Base-by-base conservation (phyloP, 2,888 invertebrate species). In the Alentia gelatinosa region DNA sequence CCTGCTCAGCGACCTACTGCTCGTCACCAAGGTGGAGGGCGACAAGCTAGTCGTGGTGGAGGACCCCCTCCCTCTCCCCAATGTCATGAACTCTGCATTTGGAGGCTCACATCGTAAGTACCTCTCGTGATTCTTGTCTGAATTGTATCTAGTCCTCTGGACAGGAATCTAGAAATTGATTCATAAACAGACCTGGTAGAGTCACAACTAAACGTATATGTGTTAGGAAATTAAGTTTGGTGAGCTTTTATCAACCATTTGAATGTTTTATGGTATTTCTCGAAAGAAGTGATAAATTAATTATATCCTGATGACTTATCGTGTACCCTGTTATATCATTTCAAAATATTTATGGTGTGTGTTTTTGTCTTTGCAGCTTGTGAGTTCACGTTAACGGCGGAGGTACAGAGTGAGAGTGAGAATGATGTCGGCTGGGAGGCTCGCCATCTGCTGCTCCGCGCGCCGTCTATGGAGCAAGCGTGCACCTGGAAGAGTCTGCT, bases 401-500 rank as follows among this genome's bases (percentile, higher is more conserved):
- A 86, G 47, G 86, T 86, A 19, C 86, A 33, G 19, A 42, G 23
- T 30, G 79, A 23, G 15, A 19, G 19, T 5, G 12, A 26, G 7
- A n/a, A n/a, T n/a, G 39, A 83, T 39, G 9, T 50, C 30, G 47
- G 47, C 42, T 86, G 86, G 86, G 86, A 86, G 47, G 47, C 47
- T 26, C 86, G 86, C 30, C 86, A 90, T 26, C 47, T 90, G 4
- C 39, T 94, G 9, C 92, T 95, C 89, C 90, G 95, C 40, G 94
- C 95, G 0, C 95, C 95, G 0, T 93, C 94, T 23, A 93, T 94
- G 0, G 95, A 95, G 89, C 94, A 94, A 93, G 95, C 95, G 89
- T 94, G 93, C 91, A 94, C 94, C 0, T 95, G 95, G 95, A 95
- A 95, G 91, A 94, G 93, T 91, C 92, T 95, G 30, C 92, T 95